Evolutionary conservation across 2,888 invertebrate species (phyloP), one percentile per base, ranked within the genome.

Genomic region (Leistus spinibarbis): DNA sequence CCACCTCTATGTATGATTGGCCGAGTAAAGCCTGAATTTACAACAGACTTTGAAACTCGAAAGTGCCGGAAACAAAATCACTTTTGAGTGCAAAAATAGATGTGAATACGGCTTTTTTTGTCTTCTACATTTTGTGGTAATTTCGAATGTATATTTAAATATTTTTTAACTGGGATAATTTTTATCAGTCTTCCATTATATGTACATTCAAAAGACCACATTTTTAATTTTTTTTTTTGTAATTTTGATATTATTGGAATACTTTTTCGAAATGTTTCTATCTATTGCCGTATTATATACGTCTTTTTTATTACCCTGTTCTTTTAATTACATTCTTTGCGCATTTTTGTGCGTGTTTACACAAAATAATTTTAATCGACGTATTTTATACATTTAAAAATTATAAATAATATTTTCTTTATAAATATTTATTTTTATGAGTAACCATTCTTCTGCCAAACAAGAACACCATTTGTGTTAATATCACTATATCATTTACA

Each of bases 291-390:
- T 40, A 40, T 40, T 40, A 40, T 10, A 40, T 40, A 64, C 68
- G 68, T 62, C 68, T 64, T 60, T 17, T 69, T 75, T 54, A 69
- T 69, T 75, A 75, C 75, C 75, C 75, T 75, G 75, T 75, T 75
- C 69, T 75, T 75, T 64, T 23, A 75, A 63, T 75, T 69, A 54
- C 69, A 75, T 20, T 75, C 73, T 27, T 65, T 70, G 65, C 71
- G 73, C 73, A 27, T 67, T 23, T 23, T 53, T 54, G 54, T 63
- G 71, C 71, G 71, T 64, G 66, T 64, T 71, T 71, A 71, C 71
- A 71, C 64, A 64, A 64, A 40, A 54, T 71, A 64, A 60, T 19
- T 16, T 20, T 60, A 10, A 7, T 20, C 60, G 73, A 67, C 53
- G 62, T 73, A 57, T 20, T 16, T 20, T 54, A 27, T 64, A 71